These are phyloP conservation scores for Hirtodrosophila duncani DNA, from an alignment of 2,888 invertebrate species.

Conservation along the genomic window DNA sequence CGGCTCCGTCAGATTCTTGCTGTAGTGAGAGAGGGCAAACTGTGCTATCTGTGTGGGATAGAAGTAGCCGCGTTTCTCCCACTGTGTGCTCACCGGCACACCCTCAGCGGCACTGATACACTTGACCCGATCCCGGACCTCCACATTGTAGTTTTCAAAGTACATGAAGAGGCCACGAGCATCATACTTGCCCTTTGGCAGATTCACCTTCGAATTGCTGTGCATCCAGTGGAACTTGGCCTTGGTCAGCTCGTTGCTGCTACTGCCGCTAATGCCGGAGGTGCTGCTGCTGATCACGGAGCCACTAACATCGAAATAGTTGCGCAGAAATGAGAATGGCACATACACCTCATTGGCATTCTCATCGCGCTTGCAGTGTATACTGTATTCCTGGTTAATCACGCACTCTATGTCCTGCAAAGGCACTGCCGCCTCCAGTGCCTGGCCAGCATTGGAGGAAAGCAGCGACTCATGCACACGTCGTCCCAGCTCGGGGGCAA, in stretches of 20 bases:
- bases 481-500: slow-evolving; percentile 74
- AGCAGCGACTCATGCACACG: slow-evolving; percentile 32
- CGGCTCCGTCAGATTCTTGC: slow-evolving; percentile 93
- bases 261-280: too few species aligned
- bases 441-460: slow-evolving; percentile 24
- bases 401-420: slow-evolving; percentile 87
- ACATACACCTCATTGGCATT: slow-evolving; percentile 88
- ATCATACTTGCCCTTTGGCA: slow-evolving; percentile 92
- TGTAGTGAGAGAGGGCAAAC: slow-evolving; percentile 97
- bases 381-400: slow-evolving; percentile 91
- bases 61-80: slow-evolving; percentile 96
- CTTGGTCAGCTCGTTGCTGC: slow-evolving; percentile 80
- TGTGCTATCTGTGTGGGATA: slow-evolving; percentile 99
- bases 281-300: slow-evolving; percentile 80
- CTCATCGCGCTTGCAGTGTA: slow-evolving; percentile 88
- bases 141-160: slow-evolving; percentile 98
- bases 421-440: slow-evolving; percentile 7
- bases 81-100: slow-evolving; percentile 97
- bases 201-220: slow-evolving; percentile 93
- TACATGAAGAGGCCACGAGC: slow-evolving; percentile 95
- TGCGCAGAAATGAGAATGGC: slow-evolving; percentile 94
- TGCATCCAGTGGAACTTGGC: slow-evolving; percentile 96
- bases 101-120: slow-evolving; percentile 96
- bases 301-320: slow-evolving; percentile 96
- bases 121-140: slow-evolving; percentile 94